phyloP scores from a whole-genome alignment of 2,888 invertebrate species.

The Perizoma affinitatum region DNA sequence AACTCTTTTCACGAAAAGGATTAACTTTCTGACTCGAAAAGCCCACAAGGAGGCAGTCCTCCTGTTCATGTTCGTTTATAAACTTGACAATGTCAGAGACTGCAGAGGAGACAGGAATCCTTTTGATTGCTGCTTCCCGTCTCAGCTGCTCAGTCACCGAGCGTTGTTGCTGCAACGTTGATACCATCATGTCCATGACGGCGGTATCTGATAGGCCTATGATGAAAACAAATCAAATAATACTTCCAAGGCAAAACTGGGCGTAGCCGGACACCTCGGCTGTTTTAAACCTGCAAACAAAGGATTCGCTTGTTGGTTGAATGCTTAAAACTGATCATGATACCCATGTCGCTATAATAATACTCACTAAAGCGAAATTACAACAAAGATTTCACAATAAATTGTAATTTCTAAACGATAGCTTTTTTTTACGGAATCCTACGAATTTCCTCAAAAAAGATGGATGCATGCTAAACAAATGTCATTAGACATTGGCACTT shows the following conservation, averaged over 20 bases:
- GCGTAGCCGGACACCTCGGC: conserved; percentile 68
- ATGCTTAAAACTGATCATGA: conserved; percentile 6
- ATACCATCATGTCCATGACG: conserved; percentile 97
- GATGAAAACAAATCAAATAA: conserved; percentile 82
- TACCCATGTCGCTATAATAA: not conserved
- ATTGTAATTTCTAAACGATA: not conserved
- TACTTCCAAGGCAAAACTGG: conserved; percentile 64
- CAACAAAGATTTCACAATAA: not conserved
- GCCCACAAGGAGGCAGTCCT: conserved; percentile 96
- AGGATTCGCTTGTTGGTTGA: not conserved
- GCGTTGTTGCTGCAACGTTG: conserved; percentile 96
- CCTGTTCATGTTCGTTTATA: conserved; percentile 95
- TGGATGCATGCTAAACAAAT: no score
- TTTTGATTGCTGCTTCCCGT: conserved; percentile 94
- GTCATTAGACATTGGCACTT: no score
- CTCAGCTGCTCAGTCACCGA: conserved; percentile 96
- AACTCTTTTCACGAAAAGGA: conserved; percentile 97
- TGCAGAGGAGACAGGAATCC: conserved; percentile 95
- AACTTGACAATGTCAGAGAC: conserved; percentile 96
- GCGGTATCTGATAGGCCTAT: conserved; percentile 95
- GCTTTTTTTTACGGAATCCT: conserved; percentile 1
- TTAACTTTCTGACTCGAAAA: conserved; percentile 97
- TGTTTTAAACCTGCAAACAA: conserved; percentile 44
- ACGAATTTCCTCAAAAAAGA: conserved; percentile 8
- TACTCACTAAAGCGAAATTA: conserved; percentile 5